Percentiles rank a stretch among this genome's conserved stretches.
Conservation (phyloP, 1,140 invertebrate species). For the Conus ventricosus region DNA sequence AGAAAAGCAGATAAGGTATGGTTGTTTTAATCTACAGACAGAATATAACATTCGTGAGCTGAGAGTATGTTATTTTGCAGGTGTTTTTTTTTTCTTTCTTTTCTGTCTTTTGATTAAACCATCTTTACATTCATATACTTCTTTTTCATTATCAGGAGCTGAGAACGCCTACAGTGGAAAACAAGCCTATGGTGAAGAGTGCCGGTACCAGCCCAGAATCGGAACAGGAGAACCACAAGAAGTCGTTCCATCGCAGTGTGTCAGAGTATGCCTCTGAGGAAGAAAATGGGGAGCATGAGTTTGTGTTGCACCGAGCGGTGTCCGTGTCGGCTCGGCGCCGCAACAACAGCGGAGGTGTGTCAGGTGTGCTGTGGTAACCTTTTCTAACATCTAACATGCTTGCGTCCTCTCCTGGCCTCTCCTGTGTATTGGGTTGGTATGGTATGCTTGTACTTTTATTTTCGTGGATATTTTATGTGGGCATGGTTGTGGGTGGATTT, state of each 20-base stretch:
- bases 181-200: constrained; percentile 63
- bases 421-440: background rate
- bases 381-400: background rate
- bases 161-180: constrained; percentile 40
- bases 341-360: constrained; percentile 84
- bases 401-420: background rate
- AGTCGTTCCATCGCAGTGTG: constrained; percentile 82
- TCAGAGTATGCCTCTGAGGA: constrained; percentile 76
- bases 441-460: background rate
- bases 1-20: too few relatives aligned
- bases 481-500: too few relatives aligned
- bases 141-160: constrained; percentile 15
- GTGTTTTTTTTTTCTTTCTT: too few relatives aligned
- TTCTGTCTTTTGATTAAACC: too few relatives aligned
- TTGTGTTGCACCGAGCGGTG: constrained; percentile 52
- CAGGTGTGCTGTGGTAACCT: constrained; percentile 73
- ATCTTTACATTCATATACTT: too few relatives aligned
- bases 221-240: constrained; percentile 76
- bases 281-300: constrained; percentile 51
- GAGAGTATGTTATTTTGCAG: too few relatives aligned
- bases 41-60: too few relatives aligned
- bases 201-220: constrained; percentile 70
- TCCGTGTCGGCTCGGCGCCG: constrained; percentile 78
- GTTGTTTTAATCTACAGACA: too few relatives aligned
- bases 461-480: too few relatives aligned